A percentile compares a stretch with the other conserved stretches of the same genome.
These are phyloP conservation scores for Netelia virgata DNA, from an alignment of 2,888 invertebrate genomes.

Conservation along the genomic window DNA sequence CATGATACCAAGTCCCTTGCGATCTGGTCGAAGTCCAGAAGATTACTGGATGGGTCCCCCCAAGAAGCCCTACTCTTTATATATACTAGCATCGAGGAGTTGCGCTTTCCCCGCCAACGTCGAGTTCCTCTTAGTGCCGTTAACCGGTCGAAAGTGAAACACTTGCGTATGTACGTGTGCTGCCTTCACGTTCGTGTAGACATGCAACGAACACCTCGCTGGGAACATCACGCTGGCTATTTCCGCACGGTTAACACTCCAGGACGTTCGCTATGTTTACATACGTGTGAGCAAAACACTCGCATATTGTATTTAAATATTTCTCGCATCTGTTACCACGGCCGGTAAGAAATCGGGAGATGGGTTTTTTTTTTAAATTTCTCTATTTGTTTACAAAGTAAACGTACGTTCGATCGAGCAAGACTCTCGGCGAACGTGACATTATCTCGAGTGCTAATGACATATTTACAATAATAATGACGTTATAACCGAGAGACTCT, in stretches of 20 bases:
- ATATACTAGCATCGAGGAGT: conserved; percentile 76
- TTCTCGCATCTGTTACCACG: conserved; percentile 49
- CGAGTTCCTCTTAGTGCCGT: conserved; percentile 73
- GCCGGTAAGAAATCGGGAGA: conserved; percentile 41
- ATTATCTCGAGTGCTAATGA: conserved; percentile 6
- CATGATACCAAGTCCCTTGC: conserved; percentile 78
- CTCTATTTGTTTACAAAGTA: no score
- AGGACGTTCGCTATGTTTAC: conserved; percentile 6
- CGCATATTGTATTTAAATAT: conserved; percentile 26
- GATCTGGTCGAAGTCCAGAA: conserved; percentile 80
- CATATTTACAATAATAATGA: not conserved
- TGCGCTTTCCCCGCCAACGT: conserved; percentile 82
- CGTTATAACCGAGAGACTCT: not conserved
- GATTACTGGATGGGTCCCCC: conserved; percentile 84
- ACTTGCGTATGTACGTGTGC: conserved; percentile 69
- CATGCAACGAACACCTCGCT: conserved; percentile 17
- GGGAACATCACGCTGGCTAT: conserved; percentile 51
- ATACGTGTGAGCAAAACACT: conserved; percentile 20
- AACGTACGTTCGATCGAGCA: no score
- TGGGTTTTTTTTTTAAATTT: not conserved
- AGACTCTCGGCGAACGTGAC: not conserved
- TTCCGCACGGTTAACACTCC: conserved; percentile 36
- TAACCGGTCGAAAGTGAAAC: conserved; percentile 83
- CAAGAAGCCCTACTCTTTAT: conserved; percentile 81
- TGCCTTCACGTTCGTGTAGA: conserved; percentile 46